Percentiles rank a stretch among this genome's conserved stretches.
These are phyloP conservation scores for Mythimna ferrago DNA, from an alignment of 2,888 invertebrate genomes.

Conservation along the genomic window DNA sequence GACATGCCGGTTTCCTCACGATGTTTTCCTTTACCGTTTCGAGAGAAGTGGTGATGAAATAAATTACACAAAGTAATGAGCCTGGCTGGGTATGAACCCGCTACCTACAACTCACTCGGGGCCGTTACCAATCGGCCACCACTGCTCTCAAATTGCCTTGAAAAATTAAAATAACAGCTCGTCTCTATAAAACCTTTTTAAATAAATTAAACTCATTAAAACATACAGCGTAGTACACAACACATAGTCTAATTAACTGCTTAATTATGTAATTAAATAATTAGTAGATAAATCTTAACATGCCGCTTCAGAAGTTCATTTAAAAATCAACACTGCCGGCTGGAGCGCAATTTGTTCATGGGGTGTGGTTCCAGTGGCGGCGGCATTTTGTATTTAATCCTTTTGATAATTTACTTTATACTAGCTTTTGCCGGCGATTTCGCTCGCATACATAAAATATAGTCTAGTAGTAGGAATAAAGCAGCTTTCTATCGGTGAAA, in stretches of 20 bases:
- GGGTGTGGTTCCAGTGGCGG: conserved; percentile 62
- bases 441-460: no score
- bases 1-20: no score
- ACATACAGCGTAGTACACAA: neutral
- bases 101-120: no score
- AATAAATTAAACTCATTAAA: conserved; percentile 26
- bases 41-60: no score
- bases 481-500: no score
- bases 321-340: conserved; percentile 76
- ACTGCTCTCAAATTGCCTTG: no score
- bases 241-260: conserved; percentile 53
- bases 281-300: conserved; percentile 71
- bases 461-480: no score
- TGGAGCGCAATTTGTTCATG: conserved; percentile 54
- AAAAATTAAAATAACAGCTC: neutral
- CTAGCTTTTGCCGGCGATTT: no score
- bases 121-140: no score
- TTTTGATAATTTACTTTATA: neutral
- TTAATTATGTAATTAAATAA: conserved; percentile 66
- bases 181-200: neutral
- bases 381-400: conserved; percentile 30
- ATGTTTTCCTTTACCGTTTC: no score
- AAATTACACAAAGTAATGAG: no score
- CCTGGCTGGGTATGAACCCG: no score
- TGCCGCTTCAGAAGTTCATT: conserved; percentile 72